Evolutionary conservation across 1,140 invertebrate genomes (phyloP), one percentile per base, ranked within the genome.

Genomic region (Teleopsis dalmanni): DNA sequence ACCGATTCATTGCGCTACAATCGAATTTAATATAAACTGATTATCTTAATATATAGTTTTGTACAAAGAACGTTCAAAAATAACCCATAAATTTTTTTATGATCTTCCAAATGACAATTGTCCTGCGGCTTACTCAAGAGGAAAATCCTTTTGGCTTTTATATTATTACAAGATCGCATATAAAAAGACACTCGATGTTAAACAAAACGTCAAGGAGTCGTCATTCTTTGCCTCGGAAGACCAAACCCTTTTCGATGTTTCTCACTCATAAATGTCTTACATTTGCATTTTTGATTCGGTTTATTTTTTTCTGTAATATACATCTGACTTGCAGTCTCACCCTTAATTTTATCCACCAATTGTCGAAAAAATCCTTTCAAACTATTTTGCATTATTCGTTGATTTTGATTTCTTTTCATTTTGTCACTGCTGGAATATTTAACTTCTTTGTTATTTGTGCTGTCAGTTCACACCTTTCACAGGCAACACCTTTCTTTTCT

Each of bases 101-200:
- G n/a, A n/a, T n/a, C n/a, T n/a, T n/a, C n/a, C n/a, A n/a, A n/a
- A n/a, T n/a, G n/a, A n/a, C n/a, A n/a, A n/a, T 10, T 21, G 2
- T 36, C 18, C 4, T 23, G 13, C n/a, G 2, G 8, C 25, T 14
- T 44, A 41, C 37, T 51, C 49, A 38, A 41, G 43, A 46, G 49
- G 49, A 46, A 51, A 46, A 47, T 51, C 49, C 49, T 16, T 47
- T 50, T 50, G 44, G n/a, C n/a, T n/a, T n/a, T n/a, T n/a, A n/a
- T n/a, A n/a, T n/a, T n/a, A n/a, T n/a, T n/a, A n/a, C n/a, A n/a
- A n/a, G n/a, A 29, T 31, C 41, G 16, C 41, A 31, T 43, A 34
- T n/a, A n/a, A 31, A 31, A 31, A 31, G 29, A 26, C n/a, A 44
- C 42, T 44, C 42, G 42, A 33, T 9, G 29, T 7, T 44, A 18